Evolutionary conservation across 2,797 vertebrate species (phyloP), one percentile per base, ranked within the genome.

Genomic region (Enteromius unitaeniatus): DNA sequence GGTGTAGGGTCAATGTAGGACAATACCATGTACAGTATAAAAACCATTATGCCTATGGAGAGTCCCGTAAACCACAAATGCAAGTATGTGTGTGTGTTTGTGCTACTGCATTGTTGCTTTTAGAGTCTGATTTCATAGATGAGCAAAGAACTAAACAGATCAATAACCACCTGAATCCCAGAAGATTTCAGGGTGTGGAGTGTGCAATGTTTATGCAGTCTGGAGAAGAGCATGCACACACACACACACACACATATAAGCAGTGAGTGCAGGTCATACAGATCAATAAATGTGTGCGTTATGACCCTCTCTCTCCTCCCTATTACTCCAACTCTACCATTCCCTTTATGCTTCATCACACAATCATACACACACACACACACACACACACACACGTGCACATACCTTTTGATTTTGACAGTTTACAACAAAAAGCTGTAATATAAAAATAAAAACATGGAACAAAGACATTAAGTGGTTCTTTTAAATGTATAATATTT

Each of bases 101-200:
- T 28, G 19, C 60, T 69, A 78, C 28, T 69, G 28, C 37, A 0
- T 42, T 81, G 49, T 82, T 78, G 81, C 73, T 72, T 55, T 84
- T 58, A 79, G 55, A 75, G 68, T 60, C 70, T 31, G 58, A 62
- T 83, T 83, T 69, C 45, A 80, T 28, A 74, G 60, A 26, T 53
- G 40, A 65, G 74, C 28, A 53, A 62, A 28, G 51, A 62, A 28
- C 34, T 45, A 82, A 86, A 84, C 76, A 79, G 79, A 76, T 84
- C 69, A 84, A 84, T 79, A 37, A 26, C 31, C 47, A 65, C 23
- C 42, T 65, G 40, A 79, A 53, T 68, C 81, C 65, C 82, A 40
- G 60, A 65, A 37, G 72, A 78, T 40, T 40, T 51, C 13, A 45
- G 19, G 53, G 47, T 15, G 40, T 70, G 67, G 14, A 21, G 55